phyloP scores from a whole-genome alignment of 2,113 vertebrate species.

The Nyctibius bracteatus region DNA sequence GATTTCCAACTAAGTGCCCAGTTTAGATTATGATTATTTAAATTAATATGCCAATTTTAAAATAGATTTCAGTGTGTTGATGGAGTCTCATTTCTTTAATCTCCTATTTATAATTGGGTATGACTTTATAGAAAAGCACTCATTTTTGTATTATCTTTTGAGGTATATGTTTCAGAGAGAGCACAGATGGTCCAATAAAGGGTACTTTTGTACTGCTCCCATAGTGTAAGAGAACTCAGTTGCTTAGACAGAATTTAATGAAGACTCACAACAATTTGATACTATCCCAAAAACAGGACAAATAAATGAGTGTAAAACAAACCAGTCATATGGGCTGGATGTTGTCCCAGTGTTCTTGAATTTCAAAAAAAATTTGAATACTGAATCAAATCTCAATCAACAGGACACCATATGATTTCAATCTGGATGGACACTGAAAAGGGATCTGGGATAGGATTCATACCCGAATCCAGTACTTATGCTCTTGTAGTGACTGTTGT shows the following conservation, averaged over 20 bases:
- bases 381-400: neutral
- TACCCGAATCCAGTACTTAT: neutral
- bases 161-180: neutral
- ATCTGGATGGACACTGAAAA: neutral
- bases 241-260: neutral
- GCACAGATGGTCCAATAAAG: neutral
- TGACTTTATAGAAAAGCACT: neutral
- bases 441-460: neutral
- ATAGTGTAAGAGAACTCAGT: neutral
- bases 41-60: neutral
- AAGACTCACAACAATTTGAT: neutral
- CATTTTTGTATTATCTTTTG: neutral
- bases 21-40: neutral
- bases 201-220: neutral
- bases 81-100: neutral
- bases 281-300: neutral
- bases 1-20: neutral
- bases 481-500: neutral
- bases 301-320: neutral
- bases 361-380: neutral
- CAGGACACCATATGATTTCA: neutral
- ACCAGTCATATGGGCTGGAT: neutral
- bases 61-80: neutral
- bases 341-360: neutral
- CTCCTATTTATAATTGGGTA: neutral